Base-by-base conservation (phyloP, 2,888 invertebrate genomes). In the Lochmaea capreae region DNA sequence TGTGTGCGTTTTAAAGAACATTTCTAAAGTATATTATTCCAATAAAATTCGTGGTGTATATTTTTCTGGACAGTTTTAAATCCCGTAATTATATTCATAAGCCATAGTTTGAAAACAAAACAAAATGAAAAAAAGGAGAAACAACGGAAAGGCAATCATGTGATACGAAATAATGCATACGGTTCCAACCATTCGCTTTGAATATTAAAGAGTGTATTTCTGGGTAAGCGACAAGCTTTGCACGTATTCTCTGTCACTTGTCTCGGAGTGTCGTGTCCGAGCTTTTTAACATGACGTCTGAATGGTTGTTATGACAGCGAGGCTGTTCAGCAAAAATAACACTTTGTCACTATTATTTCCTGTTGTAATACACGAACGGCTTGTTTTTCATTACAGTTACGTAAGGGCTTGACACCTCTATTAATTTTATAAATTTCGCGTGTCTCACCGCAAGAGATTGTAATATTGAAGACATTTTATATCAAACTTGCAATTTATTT, bases 291-390 rank as follows among this genome's bases (percentile, higher is more conserved):
- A 83, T 84, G 85, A 84, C 84, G 78, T 82, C 80, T 84, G 85
- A 84, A 84, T 83, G 81, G 82, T 80, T 84, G 83, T 84, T 84
- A 82, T 84, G 84, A 84, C 83, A 82, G 81, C 81, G 78, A 78
- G 77, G 79, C 78, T 80, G 82, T 82, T 82, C 80, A 79, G 80
- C 82, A 82, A 83, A 83, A 83, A 83, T 83, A 83, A 82, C 82
- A 82, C 81, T 83, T 83, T 83, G 83, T 83, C 83, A 82, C 82
- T 83, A 83, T 83, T 82, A 82, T 83, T 82, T 83, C 82, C 83
- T 81, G 79, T 79, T 78, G 59, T 65, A 71, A 57, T 71, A 65
- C 71, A 71, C 71, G 71, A 71, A 71, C 57, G 65, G 71, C 71
- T 71, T 65, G 71, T 74, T 74, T 68, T 72, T 62, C 68, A 73